These are phyloP conservation scores for Oreochromis spilurus DNA, from an alignment of 2,113 vertebrate species.

Conservation along the genomic window DNA sequence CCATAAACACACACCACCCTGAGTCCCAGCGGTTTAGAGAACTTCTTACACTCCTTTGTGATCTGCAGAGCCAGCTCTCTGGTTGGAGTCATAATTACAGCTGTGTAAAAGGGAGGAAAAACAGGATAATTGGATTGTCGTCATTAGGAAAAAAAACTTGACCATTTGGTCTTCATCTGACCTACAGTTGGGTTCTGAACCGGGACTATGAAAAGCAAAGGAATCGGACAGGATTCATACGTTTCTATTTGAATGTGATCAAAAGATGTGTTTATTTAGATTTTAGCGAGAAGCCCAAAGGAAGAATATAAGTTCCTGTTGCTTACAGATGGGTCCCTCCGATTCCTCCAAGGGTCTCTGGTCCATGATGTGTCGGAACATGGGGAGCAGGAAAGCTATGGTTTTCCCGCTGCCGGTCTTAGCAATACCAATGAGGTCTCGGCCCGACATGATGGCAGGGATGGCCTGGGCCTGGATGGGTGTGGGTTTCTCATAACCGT, in stretches of 20 bases:
- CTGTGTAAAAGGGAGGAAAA: conserved; percentile 59
- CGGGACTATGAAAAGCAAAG: neutral
- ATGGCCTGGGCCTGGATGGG: conserved; percentile 97
- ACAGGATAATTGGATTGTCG: neutral
- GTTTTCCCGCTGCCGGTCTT: conserved; percentile 99
- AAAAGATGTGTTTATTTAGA: neutral
- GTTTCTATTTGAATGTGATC: neutral
- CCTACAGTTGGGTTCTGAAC: neutral
- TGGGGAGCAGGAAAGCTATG: conserved; percentile 94
- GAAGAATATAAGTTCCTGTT: neutral
- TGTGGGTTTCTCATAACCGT: conserved; percentile 94
- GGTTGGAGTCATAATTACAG: conserved; percentile 96
- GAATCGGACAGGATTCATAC: neutral
- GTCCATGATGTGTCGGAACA: conserved; percentile 99
- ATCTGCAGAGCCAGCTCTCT: conserved; percentile 96
- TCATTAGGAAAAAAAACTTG: neutral
- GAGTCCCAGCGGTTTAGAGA: conserved; percentile 90
- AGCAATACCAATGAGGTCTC: conserved; percentile 96
- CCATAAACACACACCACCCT: conserved; percentile 98
- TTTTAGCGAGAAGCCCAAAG: neutral
- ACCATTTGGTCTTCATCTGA: neutral
- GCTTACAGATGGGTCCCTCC: conserved; percentile 90
- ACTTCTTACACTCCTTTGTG: conserved; percentile 99
- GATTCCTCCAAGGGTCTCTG: conserved; percentile 91
- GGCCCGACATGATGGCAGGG: conserved; percentile 93